These are phyloP conservation scores for Engystomops pustulosus DNA, from an alignment of 2,113 vertebrate species.

Conservation along the genomic window DNA sequence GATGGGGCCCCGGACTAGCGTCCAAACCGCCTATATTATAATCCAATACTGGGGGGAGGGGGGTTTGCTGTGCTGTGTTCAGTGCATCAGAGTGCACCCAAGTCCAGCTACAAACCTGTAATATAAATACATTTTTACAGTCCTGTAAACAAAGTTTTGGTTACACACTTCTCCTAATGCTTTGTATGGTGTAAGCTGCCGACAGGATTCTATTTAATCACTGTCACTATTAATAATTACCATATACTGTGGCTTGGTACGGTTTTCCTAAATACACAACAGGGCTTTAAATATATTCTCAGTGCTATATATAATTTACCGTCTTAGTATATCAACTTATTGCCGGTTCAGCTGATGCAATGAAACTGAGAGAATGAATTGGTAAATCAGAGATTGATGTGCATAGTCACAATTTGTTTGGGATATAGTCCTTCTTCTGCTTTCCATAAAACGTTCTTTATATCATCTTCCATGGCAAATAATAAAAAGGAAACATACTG, in stretches of 20 bases:
- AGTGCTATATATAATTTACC: neutral
- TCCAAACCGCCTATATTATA: no score
- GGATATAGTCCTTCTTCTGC: conserved; percentile 8
- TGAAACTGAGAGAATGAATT: conserved; percentile 35
- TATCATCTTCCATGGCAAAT: neutral
- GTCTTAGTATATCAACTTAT: neutral
- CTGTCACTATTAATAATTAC: no score
- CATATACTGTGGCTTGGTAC: neutral
- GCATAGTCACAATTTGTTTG: conserved; percentile 13
- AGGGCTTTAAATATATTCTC: neutral
- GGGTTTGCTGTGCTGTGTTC: no score
- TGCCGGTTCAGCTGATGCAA: conserved; percentile 4
- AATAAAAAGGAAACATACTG: conserved; percentile 18
- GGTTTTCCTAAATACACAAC: neutral
- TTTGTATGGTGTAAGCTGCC: no score
- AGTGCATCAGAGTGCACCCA: no score
- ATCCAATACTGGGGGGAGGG: no score
- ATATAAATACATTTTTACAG: no score
- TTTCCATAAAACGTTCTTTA: conserved; percentile 21
- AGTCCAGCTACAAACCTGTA: no score
- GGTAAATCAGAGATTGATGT: conserved; percentile 29
- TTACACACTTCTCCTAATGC: no score
- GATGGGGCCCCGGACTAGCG: no score
- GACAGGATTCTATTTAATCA: no score
- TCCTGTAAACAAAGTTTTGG: no score